These are phyloP conservation scores for Hyalella azteca DNA, from an alignment of 2,888 invertebrate species.

Conservation along the genomic window DNA sequence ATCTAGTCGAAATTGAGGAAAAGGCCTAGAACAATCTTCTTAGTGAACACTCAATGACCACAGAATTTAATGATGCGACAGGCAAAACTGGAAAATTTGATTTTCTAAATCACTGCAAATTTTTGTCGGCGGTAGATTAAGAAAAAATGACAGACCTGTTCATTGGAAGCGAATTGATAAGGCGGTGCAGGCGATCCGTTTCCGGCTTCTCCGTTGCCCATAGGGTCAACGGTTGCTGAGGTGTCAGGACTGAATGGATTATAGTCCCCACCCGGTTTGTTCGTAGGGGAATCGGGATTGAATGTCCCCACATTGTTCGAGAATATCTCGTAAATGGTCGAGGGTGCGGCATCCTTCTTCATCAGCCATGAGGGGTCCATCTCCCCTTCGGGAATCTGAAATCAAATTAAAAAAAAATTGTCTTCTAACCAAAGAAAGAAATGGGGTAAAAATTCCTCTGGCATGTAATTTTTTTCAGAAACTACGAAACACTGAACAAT, in stretches of 20 bases:
- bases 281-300: slow-evolving; percentile 33
- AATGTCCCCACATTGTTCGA: slow-evolving; percentile 23
- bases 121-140: too few species aligned
- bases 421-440: too few species aligned
- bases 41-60: too few species aligned
- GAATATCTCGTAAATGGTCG: slow-evolving; percentile 39
- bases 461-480: too few species aligned
- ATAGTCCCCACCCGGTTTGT: slow-evolving; percentile 7
- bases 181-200: background rate
- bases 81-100: too few species aligned
- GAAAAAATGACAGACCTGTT: background rate
- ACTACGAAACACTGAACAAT: too few species aligned
- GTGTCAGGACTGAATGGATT: slow-evolving; percentile 25
- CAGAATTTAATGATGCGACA: too few species aligned
- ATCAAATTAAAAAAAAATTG: background rate
- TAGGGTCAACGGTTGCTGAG: background rate
- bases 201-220: background rate
- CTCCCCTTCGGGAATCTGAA: slow-evolving; percentile 11
- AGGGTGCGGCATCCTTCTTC: slow-evolving; percentile 37
- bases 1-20: too few species aligned
- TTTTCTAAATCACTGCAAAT: too few species aligned
- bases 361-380: slow-evolving; percentile 25
- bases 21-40: too few species aligned
- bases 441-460: too few species aligned
- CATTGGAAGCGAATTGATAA: background rate